Percentiles rank a stretch among this genome's conserved stretches.
Evolutionary conservation across 2,888 invertebrate genomes (phyloP).

Genomic region (Cenopis cana): DNA sequence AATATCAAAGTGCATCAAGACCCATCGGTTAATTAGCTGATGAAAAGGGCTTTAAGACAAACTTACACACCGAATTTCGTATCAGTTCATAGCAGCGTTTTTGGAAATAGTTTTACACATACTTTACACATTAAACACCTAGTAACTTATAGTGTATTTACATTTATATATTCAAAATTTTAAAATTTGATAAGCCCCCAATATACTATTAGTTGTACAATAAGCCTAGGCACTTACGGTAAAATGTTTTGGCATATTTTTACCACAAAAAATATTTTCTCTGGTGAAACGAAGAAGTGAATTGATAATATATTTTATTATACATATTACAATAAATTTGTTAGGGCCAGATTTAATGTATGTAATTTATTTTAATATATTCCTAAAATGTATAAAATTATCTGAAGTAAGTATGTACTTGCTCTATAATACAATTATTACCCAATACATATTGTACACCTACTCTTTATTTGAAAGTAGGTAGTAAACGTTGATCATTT

Average conservation of each 20-base stretch:
- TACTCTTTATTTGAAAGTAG: too few species aligned
- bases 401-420: not conserved
- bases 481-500: not conserved
- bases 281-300: not conserved
- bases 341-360: not conserved
- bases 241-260: constrained; percentile 68
- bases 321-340: not conserved
- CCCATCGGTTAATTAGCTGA: not conserved
- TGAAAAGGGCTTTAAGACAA: not conserved
- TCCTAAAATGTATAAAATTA: not conserved
- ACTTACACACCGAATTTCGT: not conserved
- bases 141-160: constrained; percentile 41
- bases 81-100: constrained; percentile 20
- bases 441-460: too few species aligned
- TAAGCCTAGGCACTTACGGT: constrained; percentile 79
- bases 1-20: not conserved
- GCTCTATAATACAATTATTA: not conserved
- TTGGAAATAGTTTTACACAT: constrained; percentile 6
- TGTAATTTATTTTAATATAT: too few species aligned
- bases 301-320: not conserved
- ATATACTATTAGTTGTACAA: constrained; percentile 46
- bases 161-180: constrained; percentile 12
- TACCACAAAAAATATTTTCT: constrained; percentile 19
- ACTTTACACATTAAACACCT: constrained; percentile 24
- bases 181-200: constrained; percentile 34